A percentile compares a stretch with the other conserved stretches of the same genome.
Evolutionary conservation across 2,888 invertebrate genomes (phyloP).

Genomic region (Pandemis cinnamomeana): DNA sequence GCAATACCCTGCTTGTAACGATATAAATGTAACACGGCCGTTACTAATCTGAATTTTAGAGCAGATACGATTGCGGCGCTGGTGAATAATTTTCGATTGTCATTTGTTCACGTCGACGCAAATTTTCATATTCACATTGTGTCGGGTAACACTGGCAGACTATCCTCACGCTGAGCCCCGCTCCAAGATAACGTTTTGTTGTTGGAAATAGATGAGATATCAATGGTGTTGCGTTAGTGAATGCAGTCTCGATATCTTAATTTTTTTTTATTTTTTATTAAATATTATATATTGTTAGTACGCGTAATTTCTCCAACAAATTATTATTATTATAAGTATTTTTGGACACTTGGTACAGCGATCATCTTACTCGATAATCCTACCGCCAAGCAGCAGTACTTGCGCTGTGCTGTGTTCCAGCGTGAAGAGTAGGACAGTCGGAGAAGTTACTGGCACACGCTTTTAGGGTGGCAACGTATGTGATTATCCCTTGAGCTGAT

Average conservation of each 20-base stretch:
- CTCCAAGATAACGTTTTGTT: constrained; percentile 34
- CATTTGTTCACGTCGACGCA: constrained; percentile 66
- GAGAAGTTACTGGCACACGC: too few relatives aligned
- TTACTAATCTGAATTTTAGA: constrained; percentile 75
- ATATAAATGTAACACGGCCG: constrained; percentile 74
- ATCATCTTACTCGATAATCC: too few relatives aligned
- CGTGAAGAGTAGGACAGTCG: too few relatives aligned
- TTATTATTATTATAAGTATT: too few relatives aligned
- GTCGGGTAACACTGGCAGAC: constrained; percentile 51
- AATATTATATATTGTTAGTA: neutral
- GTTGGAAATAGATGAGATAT: constrained; percentile 5
- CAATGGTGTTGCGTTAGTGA: neutral
- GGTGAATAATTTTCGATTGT: constrained; percentile 62
- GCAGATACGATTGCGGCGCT: constrained; percentile 65
- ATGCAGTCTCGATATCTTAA: neutral
- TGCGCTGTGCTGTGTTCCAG: too few relatives aligned
- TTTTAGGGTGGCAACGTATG: too few relatives aligned
- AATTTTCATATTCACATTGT: constrained; percentile 71
- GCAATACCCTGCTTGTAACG: constrained; percentile 50
- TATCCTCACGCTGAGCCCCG: constrained; percentile 47
- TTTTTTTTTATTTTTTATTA: neutral
- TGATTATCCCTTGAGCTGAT: too few relatives aligned
- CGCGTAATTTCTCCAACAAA: too few relatives aligned
- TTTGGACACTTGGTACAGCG: too few relatives aligned
- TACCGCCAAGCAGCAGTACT: too few relatives aligned